phyloP scores from a whole-genome alignment of 2,113 vertebrate species.

The Natator depressus region DNA sequence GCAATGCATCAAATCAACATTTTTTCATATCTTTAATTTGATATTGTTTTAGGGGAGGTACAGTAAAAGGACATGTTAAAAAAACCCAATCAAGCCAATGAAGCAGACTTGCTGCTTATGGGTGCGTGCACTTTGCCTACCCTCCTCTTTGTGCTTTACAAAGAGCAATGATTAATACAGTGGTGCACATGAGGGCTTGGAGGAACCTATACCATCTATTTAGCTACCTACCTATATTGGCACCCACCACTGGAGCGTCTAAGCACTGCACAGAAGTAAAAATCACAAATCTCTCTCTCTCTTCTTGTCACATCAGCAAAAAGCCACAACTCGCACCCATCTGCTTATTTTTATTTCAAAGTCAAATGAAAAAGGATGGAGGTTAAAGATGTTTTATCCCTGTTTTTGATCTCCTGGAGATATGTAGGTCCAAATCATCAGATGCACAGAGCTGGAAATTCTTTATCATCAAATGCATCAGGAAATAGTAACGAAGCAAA shows the following conservation, averaged over 20 bases:
- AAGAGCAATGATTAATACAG: not conserved
- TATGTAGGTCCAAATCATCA: not conserved
- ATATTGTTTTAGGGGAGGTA: not conserved
- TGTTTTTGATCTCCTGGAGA: not conserved
- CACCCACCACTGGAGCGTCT: fast-evolving
- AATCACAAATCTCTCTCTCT: not conserved
- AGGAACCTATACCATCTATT: not conserved
- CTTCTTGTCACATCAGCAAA: not conserved
- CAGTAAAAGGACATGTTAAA: not conserved
- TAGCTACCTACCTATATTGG: not conserved
- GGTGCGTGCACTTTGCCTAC: not conserved
- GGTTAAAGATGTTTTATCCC: not conserved
- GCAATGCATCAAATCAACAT: not conserved
- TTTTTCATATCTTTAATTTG: not conserved
- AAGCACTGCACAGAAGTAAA: not conserved
- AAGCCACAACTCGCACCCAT: not conserved
- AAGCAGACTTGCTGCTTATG: not conserved
- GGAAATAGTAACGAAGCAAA: not conserved
- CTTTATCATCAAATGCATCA: not conserved
- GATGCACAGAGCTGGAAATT: not conserved
- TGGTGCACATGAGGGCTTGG: not conserved
- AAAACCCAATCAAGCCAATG: fast-evolving
- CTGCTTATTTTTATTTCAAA: not conserved
- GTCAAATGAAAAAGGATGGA: not conserved
- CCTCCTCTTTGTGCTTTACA: not conserved